Conservation (phyloP, 1,140 invertebrate genomes). For the Pogonomyrmex californicus region DNA sequence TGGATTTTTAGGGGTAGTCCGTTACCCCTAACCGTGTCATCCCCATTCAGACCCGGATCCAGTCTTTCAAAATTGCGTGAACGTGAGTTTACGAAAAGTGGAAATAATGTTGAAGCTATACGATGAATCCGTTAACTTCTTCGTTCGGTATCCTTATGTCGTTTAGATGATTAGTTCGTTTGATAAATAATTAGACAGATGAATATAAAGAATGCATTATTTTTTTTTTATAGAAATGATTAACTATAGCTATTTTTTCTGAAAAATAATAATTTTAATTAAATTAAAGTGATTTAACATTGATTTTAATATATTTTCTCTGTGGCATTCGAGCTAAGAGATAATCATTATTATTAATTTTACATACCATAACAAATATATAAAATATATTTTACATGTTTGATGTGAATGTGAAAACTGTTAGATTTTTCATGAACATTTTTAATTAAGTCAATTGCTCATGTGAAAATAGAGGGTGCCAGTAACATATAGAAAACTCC, state of each 20-base stretch:
- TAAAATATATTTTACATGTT: not conserved
- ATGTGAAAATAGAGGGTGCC: slow-evolving; percentile 32
- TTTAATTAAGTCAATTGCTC: slow-evolving; percentile 61
- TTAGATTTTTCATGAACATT: slow-evolving; percentile 36
- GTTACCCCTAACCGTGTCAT: slow-evolving; percentile 80
- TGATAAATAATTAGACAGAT: slow-evolving; percentile 28
- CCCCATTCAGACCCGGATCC: slow-evolving; percentile 55
- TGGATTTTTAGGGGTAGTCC: slow-evolving; percentile 79
- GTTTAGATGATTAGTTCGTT: slow-evolving; percentile 27
- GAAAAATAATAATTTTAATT: slow-evolving; percentile 1
- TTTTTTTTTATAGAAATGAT: slow-evolving; percentile 30
- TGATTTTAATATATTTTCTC: not conserved
- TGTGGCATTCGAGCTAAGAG: not conserved
- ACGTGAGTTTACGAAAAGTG: slow-evolving; percentile 76
- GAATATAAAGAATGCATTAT: not conserved
- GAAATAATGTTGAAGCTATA: slow-evolving; percentile 67
- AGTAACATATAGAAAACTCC: slow-evolving; percentile 32
- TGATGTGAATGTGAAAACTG: not conserved
- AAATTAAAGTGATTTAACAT: not conserved
- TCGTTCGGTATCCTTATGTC: slow-evolving; percentile 52
- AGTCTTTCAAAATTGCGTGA: slow-evolving; percentile 73
- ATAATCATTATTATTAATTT: not conserved
- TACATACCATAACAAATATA: not conserved
- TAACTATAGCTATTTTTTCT: not conserved
- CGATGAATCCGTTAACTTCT: slow-evolving; percentile 68